phyloP scores from a whole-genome alignment of 2,797 vertebrate species.

The Sebastes alutus region DNA sequence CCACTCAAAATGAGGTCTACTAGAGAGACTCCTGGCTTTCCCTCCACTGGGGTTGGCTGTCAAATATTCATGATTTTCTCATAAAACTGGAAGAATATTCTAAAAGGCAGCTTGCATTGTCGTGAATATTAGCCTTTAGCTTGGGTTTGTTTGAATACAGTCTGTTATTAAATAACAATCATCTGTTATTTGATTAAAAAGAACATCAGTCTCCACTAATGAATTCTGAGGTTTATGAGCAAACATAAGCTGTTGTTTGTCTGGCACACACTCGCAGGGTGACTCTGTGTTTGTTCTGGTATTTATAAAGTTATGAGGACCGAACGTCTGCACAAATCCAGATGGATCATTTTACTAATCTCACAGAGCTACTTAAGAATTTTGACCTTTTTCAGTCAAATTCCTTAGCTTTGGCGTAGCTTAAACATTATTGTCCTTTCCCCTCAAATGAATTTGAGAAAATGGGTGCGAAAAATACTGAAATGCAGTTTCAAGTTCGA shows the following conservation, averaged over 20 bases:
- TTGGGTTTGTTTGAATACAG: constrained; percentile 10
- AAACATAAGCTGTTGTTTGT: constrained; percentile 44
- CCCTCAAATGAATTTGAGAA: background rate
- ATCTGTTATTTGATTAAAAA: constrained; percentile 44
- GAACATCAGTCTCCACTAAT: constrained; percentile 26
- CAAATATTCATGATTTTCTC: constrained; percentile 44
- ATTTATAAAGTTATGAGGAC: constrained; percentile 18
- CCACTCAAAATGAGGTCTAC: constrained; percentile 53
- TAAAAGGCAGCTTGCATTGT: constrained; percentile 2
- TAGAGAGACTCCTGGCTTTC: constrained; percentile 25
- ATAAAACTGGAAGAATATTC: constrained; percentile 24
- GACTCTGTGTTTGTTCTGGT: background rate
- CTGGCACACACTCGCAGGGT: background rate
- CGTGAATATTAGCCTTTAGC: constrained; percentile 19
- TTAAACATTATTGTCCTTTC: background rate
- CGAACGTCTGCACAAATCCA: background rate
- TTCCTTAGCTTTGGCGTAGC: background rate
- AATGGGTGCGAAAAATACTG: background rate
- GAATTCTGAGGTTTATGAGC: constrained; percentile 9
- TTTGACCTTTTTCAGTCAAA: background rate
- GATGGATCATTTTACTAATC: background rate
- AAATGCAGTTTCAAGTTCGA: background rate
- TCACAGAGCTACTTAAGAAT: background rate
- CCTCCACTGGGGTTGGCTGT: constrained; percentile 28
- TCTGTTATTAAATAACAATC: constrained; percentile 26